These are phyloP conservation scores for Ochotona princeps DNA, from an alignment of 2,113 vertebrate species.

Conservation along the genomic window DNA sequence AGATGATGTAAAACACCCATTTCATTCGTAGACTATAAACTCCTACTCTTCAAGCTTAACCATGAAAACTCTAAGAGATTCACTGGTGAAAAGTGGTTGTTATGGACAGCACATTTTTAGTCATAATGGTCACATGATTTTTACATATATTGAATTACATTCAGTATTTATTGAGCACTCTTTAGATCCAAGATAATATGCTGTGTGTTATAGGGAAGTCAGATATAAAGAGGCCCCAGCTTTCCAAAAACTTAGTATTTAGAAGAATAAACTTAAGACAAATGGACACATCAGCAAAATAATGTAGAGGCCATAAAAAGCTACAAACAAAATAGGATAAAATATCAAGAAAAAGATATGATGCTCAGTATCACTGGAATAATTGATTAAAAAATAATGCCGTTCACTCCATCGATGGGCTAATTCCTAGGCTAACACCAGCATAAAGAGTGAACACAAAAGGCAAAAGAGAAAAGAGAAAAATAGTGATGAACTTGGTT, in stretches of 20 bases:
- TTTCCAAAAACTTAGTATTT: conserved; percentile 28
- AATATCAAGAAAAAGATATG: background rate
- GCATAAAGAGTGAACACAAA: background rate
- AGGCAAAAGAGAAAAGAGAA: background rate
- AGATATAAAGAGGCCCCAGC: background rate
- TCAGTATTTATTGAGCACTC: background rate
- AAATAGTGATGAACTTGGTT: background rate
- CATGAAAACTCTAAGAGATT: background rate
- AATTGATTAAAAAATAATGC: conserved; percentile 16
- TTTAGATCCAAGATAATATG: background rate
- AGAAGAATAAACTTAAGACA: conserved; percentile 29
- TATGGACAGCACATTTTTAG: background rate
- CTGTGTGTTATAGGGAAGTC: background rate
- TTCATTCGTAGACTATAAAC: background rate
- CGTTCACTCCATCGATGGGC: background rate
- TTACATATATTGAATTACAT: conserved; percentile 49
- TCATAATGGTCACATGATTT: background rate
- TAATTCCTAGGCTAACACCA: fast-evolving
- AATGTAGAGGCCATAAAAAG: background rate
- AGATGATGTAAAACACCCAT: background rate
- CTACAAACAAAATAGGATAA: background rate
- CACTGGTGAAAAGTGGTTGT: background rate
- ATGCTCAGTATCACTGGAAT: conserved; percentile 29
- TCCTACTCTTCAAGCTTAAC: background rate
- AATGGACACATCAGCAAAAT: conserved; percentile 34